These are phyloP conservation scores for Mormyrus iriodes DNA, from an alignment of 2,113 vertebrate species.

Conservation along the genomic window DNA sequence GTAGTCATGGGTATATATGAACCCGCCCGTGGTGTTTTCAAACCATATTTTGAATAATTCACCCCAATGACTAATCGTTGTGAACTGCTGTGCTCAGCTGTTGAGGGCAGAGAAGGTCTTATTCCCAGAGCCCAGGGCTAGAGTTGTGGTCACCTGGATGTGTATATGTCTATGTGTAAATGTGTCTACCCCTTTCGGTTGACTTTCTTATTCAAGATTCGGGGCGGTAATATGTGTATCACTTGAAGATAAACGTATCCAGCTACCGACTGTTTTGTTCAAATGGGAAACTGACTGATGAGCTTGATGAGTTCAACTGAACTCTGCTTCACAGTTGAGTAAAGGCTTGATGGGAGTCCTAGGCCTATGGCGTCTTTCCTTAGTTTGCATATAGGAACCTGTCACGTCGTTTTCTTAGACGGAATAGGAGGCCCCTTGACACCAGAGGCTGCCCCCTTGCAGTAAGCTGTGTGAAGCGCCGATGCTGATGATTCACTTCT, in stretches of 20 bases:
- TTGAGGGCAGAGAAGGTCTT: not conserved
- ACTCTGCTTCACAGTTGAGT: slow-evolving; percentile 5
- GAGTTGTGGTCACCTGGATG: not conserved
- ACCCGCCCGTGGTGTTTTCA: not conserved
- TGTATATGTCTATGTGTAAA: no score
- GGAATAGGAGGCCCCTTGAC: not conserved
- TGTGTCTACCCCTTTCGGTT: not conserved
- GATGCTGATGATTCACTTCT: not conserved
- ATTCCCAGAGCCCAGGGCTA: not conserved
- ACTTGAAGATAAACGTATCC: not conserved
- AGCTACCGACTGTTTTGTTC: not conserved
- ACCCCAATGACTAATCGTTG: not conserved
- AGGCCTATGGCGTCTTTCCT: not conserved
- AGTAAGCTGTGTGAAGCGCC: not conserved
- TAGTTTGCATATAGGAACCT: not conserved
- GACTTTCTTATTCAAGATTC: not conserved
- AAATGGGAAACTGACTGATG: not conserved
- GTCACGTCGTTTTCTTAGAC: not conserved
- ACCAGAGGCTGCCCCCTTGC: not conserved
- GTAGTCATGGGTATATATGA: not conserved
- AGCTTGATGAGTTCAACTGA: not conserved
- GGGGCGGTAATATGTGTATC: not conserved
- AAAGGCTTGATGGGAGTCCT: not conserved
- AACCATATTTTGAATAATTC: not conserved
- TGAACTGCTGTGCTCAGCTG: not conserved